Base-by-base conservation (phyloP, 2,888 invertebrate species). In the Rugalucina vietnamica region DNA sequence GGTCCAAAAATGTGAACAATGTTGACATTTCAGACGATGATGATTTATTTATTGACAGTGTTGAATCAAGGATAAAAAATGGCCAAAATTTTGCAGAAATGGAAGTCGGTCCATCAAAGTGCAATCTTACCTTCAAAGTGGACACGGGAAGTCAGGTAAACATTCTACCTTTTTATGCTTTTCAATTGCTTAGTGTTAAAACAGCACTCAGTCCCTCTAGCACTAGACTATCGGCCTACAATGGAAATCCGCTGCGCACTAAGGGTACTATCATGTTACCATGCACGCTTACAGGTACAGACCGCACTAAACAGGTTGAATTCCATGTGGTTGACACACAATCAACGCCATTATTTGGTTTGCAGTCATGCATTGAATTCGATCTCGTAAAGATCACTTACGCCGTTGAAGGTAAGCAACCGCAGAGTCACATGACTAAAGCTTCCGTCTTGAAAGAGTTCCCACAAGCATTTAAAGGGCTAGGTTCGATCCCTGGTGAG, bases 401-500 rank as follows among this genome's bases (percentile, higher is more conserved):
- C 34, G 65, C 65, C 21, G 34, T 65, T 21, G 50, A 5, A 21
- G 4, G 50, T 18, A 50, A 50, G 24, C 50, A 50, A 24, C 50
- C 50, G 21, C 50, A 50, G 4, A 24, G 21, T 50, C 50, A 50
- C 21, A 50, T 21, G 50, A 50, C 50, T 3, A 50, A 50, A 50
- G 3, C 50, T 50, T 50, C 50, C 18, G 50, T 73, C 50, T 76
- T 70, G 43, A 37, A 24, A 70, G 50, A 79, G 27, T 81, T 75
- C 57, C 1, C 36, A 69, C 79, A 85, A 37, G 37, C 77, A 57
- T 85, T 85, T 76, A 36, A 75, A 24, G 88, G 85, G 21, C 54
- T 87, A 76, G 88, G 89, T 27, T 84, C 84, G n/a, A 73, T 89
- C 12, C 80, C 83, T 32, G 88, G 86, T 29, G 49, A 81, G 76